These are phyloP conservation scores for Ceriagrion tenellum DNA, from an alignment of 2,888 invertebrate species.

Conservation along the genomic window DNA sequence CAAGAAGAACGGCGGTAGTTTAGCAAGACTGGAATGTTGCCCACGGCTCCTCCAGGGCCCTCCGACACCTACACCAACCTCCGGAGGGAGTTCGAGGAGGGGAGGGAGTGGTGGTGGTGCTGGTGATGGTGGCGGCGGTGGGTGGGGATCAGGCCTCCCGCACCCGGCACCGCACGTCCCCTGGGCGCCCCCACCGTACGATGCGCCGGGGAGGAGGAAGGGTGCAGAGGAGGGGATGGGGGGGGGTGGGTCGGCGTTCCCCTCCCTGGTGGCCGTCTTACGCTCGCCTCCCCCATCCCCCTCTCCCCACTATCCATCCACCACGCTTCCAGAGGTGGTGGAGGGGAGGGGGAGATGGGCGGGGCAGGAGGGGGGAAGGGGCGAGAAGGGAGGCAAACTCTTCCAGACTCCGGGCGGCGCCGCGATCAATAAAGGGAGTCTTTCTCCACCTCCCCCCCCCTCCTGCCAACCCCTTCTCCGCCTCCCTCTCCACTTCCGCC, in stretches of 20 bases:
- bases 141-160: not conserved
- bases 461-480: not conserved
- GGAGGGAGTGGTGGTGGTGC: too few species aligned
- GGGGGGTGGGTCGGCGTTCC: not conserved
- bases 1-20: constrained; percentile 53
- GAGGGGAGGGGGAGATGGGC: not conserved
- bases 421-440: constrained; percentile 62
- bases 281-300: constrained; percentile 28
- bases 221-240: not conserved
- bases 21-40: constrained; percentile 57
- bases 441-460: not conserved
- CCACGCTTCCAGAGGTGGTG: not conserved
- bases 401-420: constrained; percentile 66
- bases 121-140: not conserved
- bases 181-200: not conserved
- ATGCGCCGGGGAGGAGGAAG: constrained; percentile 1
- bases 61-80: constrained; percentile 6
- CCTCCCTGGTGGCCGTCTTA: constrained; percentile 25
- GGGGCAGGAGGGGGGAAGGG: not conserved
- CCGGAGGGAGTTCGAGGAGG: not conserved
- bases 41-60: not conserved
- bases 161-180: constrained; percentile 30
- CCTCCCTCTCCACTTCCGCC: not conserved
- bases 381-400: not conserved
- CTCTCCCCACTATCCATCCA: not conserved